Percentiles rank a stretch among this genome's conserved stretches.
These are phyloP conservation scores for Silurus lanzhouensis DNA, from an alignment of 2,797 vertebrate genomes.

Conservation along the genomic window DNA sequence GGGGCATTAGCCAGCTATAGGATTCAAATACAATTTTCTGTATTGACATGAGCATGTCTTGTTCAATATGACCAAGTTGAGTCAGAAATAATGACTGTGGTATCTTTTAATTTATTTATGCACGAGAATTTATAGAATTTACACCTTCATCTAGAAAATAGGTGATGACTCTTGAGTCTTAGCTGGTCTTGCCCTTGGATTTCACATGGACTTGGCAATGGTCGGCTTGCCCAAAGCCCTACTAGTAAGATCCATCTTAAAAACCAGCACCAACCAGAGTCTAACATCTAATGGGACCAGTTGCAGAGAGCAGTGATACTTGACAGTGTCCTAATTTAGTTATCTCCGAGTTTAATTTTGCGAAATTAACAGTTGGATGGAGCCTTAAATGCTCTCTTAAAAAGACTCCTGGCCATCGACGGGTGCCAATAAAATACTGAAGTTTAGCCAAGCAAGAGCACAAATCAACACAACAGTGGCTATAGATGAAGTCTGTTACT, in stretches of 20 bases:
- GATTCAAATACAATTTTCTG: neutral
- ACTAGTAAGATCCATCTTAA: neutral
- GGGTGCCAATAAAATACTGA: neutral
- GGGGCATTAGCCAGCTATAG: neutral
- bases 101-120: neutral
- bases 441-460: neutral
- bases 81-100: neutral
- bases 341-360: neutral
- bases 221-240: neutral
- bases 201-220: neutral
- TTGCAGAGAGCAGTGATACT: neutral
- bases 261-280: neutral
- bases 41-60: neutral
- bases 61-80: neutral
- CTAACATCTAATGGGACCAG: neutral
- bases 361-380: neutral
- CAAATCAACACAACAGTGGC: neutral
- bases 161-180: neutral
- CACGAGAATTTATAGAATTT: neutral
- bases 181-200: neutral
- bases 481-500: neutral
- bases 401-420: neutral
- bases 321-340: neutral
- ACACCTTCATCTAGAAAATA: neutral
- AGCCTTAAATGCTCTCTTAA: neutral